A percentile compares a stretch with the other conserved stretches of the same genome.
phyloP scores from a whole-genome alignment of 2,888 invertebrate species.

The Autographa pulchrina region DNA sequence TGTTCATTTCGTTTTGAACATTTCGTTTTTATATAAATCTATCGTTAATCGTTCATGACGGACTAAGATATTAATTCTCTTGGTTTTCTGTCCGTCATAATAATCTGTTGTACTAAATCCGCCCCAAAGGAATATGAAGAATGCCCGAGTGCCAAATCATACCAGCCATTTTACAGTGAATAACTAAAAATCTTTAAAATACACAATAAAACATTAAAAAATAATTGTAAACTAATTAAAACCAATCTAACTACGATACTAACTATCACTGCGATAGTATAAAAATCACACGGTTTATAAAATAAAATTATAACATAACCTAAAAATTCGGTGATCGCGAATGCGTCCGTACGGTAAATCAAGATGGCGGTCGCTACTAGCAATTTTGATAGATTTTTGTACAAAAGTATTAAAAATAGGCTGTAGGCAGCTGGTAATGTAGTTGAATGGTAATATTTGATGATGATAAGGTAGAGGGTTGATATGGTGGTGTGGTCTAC shows the following conservation, averaged over 20 bases:
- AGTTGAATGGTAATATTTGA: conserved; percentile 71
- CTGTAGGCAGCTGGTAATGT: conserved; percentile 70
- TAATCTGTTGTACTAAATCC: conserved; percentile 78
- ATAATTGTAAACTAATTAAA: conserved; percentile 75
- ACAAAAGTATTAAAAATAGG: conserved; percentile 68
- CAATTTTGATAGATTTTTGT: conserved; percentile 68
- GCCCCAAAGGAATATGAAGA: conserved; percentile 63
- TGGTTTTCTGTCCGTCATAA: conserved; percentile 41
- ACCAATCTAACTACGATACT: conserved; percentile 79
- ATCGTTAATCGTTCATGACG: conserved; percentile 43
- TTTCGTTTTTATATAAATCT: conserved; percentile 40
- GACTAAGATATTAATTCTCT: conserved; percentile 51
- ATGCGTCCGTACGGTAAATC: conserved; percentile 63
- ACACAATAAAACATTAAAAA: conserved; percentile 75
- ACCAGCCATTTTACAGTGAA: conserved; percentile 59
- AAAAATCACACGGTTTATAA: conserved; percentile 80
- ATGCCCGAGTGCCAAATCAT: conserved; percentile 51
- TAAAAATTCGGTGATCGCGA: conserved; percentile 66
- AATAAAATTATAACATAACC: conserved; percentile 75
- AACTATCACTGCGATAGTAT: conserved; percentile 83
- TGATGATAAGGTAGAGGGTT: conserved; percentile 72
- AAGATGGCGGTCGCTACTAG: conserved; percentile 72
- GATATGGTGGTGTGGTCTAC: conserved; percentile 75
- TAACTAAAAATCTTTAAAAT: conserved; percentile 51
- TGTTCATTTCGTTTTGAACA: conserved; percentile 44